phyloP scores from a whole-genome alignment of 2,888 invertebrate species.

The Watsonalla binaria region DNA sequence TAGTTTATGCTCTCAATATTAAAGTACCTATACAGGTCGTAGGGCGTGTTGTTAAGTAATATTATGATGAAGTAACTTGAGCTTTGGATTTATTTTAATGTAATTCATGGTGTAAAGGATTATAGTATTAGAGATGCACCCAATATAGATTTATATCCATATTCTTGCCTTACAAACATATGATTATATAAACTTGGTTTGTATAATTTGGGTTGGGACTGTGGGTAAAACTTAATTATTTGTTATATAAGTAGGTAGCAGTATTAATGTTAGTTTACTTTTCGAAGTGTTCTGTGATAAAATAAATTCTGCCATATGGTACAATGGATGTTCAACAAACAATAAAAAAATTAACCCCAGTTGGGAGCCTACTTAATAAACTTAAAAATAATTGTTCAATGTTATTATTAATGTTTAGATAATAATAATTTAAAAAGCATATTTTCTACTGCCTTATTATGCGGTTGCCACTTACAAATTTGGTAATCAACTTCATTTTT shows the following conservation, averaged over 20 bases:
- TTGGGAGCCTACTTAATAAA: conserved; percentile 7
- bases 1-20: background rate
- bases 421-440: too few relatives aligned
- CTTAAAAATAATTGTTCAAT: background rate
- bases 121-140: background rate
- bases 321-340: conserved; percentile 5
- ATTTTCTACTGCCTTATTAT: too few relatives aligned
- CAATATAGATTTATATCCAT: too few relatives aligned
- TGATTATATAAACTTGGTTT: background rate
- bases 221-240: conserved; percentile 22
- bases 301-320: conserved; percentile 40
- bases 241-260: conserved; percentile 30
- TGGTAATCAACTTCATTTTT: too few relatives aligned
- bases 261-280: conserved; percentile 36
- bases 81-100: too few relatives aligned
- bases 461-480: too few relatives aligned
- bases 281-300: conserved; percentile 45
- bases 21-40: background rate
- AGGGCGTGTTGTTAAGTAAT: background rate
- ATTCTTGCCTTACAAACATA: background rate
- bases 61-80: too few relatives aligned
- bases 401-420: too few relatives aligned
- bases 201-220: conserved; percentile 20
- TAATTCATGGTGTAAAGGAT: too few relatives aligned
- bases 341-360: conserved; percentile 6